Percentiles rank a stretch among this genome's conserved stretches.
These are phyloP conservation scores for Drosophila nr. perissopoda DNA, from an alignment of 2,888 invertebrate species.

Conservation along the genomic window DNA sequence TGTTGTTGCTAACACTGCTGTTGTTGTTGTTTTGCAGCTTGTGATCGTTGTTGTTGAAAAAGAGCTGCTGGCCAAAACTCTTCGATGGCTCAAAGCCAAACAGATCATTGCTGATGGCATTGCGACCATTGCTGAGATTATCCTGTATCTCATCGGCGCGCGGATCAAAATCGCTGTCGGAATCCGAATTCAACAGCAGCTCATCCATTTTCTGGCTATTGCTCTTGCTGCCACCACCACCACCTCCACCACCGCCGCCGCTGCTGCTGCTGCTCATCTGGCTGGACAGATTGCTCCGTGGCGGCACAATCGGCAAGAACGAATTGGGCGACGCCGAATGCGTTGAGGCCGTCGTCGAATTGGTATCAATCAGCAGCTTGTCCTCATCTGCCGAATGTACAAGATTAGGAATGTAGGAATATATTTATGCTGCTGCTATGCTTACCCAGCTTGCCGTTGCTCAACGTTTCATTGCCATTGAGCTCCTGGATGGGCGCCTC, in stretches of 20 bases:
- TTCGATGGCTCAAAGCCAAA: constrained; percentile 85
- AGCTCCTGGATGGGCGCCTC: constrained; percentile 78
- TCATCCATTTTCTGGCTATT: constrained; percentile 93
- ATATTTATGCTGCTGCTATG: not conserved
- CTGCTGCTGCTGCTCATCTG: constrained; percentile 87
- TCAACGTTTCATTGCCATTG: constrained; percentile 61
- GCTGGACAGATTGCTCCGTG: constrained; percentile 83
- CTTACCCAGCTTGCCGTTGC: constrained; percentile 74
- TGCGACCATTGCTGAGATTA: constrained; percentile 78
- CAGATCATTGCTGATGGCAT: constrained; percentile 82
- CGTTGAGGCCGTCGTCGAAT: constrained; percentile 75
- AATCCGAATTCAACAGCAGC: constrained; percentile 90
- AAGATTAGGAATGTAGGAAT: not conserved
- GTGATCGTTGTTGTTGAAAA: constrained; percentile 85
- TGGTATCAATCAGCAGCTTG: constrained; percentile 84
- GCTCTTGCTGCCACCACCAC: constrained; percentile 84
- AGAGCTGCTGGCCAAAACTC: constrained; percentile 85
- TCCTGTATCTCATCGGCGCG: constrained; percentile 90
- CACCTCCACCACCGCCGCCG: constrained; percentile 54
- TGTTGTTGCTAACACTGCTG: constrained; percentile 62
- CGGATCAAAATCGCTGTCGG: constrained; percentile 95
- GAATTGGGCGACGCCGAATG: constrained; percentile 77
- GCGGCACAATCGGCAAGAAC: constrained; percentile 85
- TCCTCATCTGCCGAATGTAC: constrained; percentile 72
- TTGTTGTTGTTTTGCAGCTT: constrained; percentile 74